Evolutionary conservation across 1,140 invertebrate species (phyloP).

Genomic region (Elysia chlorotica): DNA sequence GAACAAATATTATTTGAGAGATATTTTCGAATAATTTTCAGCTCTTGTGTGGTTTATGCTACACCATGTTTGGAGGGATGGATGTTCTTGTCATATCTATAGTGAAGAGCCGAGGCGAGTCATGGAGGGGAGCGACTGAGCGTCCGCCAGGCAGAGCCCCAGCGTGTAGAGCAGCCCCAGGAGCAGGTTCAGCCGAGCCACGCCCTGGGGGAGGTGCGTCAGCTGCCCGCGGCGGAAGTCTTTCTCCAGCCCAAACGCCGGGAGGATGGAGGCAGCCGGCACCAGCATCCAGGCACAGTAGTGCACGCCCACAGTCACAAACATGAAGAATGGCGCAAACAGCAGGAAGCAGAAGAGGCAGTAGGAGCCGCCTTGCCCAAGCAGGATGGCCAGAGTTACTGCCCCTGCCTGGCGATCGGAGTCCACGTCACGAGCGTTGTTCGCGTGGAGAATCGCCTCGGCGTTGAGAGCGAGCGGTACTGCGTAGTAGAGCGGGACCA

Average conservation of each 20-base stretch:
- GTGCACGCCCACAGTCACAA: conserved; percentile 81
- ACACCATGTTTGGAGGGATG: too few species aligned
- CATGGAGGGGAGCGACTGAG: conserved; percentile 27
- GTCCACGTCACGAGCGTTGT: conserved; percentile 90
- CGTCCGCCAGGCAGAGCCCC: conserved; percentile 61
- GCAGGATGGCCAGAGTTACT: conserved; percentile 90
- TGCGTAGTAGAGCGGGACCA: conserved; percentile 81
- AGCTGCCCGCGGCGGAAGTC: conserved; percentile 82
- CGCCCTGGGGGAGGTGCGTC: conserved; percentile 81
- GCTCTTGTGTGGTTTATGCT: too few species aligned
- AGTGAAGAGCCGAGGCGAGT: not conserved
- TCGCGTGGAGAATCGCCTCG: conserved; percentile 92
- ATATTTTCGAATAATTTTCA: too few species aligned
- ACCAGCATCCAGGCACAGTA: conserved; percentile 83
- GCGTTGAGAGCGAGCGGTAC: conserved; percentile 92
- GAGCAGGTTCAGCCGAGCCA: conserved; percentile 87
- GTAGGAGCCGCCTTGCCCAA: conserved; percentile 88
- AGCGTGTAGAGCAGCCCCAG: conserved; percentile 88
- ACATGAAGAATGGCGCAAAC: conserved; percentile 89
- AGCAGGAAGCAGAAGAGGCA: conserved; percentile 87
- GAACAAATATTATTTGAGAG: too few species aligned
- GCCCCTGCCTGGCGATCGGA: conserved; percentile 84
- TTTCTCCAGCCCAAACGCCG: conserved; percentile 88
- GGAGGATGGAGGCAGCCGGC: conserved; percentile 83
- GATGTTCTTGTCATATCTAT: too few species aligned